Evolutionary conservation across 2,888 invertebrate genomes (phyloP), one percentile per base, ranked within the genome.

Genomic region (Galeopsomyia nigrocyanea): DNA sequence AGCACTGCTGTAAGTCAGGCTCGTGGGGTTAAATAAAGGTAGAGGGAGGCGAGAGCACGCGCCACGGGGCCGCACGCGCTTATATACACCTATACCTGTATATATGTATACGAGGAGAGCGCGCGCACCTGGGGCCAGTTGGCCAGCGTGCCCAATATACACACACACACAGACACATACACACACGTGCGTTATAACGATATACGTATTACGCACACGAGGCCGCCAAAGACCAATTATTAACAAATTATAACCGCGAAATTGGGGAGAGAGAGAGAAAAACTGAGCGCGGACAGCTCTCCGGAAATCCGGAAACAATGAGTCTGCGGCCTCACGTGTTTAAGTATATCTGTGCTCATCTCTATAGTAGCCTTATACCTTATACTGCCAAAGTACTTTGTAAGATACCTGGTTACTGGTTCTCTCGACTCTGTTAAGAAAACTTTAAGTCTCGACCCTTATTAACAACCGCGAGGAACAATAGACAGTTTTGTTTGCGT

Each of bases 101-200:
- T 19, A 17, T 16, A 13, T 39, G 10, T 68, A 49, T n/a, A 82
- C 82, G 82, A 80, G 82, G 79, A 82, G 79, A 79, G 80, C 79
- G 78, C 79, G 80, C 77, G 80, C 83, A 83, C 81, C 82, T 83
- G 83, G 83, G 81, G 77, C 83, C 84, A 84, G 84, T 84, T 84
- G 84, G 84, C 79, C 74, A 84, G 84, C 84, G 84, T 80, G 80
- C 71, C 19, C n/a, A 49, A 49, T 19, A 13, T 21, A 5, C 17
- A 14, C 19, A 53, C 19, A 53, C 53, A 10, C 19, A 17, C 53
- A 5, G 3, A 5, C 63, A 68, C 68, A 69, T 74, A 73, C 63
- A 68, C 51, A 17, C 46, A 58, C 19, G 17, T 17, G 13, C 9
- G 17, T 53, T 53, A 53, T 26, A 26, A 26, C 55, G 56, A 63